Conservation (phyloP, 2,113 vertebrate genomes). For the Proterorhinus semilunaris region DNA sequence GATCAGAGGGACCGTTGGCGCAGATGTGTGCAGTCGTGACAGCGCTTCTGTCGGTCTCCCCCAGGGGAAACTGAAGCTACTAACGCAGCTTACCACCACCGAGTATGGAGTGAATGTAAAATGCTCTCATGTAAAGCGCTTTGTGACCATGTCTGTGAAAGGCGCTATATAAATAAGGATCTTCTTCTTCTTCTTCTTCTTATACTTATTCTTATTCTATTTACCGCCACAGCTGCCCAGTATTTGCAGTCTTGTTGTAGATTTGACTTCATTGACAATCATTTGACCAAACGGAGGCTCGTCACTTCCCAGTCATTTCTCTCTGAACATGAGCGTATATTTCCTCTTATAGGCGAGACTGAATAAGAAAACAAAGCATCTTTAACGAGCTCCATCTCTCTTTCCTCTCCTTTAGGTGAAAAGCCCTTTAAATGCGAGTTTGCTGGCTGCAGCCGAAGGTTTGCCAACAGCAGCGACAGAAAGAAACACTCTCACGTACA, state of each 20-base stretch:
- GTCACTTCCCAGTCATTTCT: not conserved
- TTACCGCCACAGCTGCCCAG: not conserved
- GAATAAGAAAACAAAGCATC: constrained; percentile 1
- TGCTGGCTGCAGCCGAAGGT: constrained; percentile 74
- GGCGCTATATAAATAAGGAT: too few relatives aligned
- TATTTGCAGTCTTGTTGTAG: not conserved
- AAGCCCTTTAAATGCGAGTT: constrained; percentile 81
- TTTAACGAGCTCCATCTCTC: constrained; percentile 64
- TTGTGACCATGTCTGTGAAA: too few relatives aligned
- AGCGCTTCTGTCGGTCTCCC: too few relatives aligned
- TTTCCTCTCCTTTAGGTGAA: constrained; percentile 75
- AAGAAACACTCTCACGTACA: constrained; percentile 75
- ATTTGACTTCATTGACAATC: too few relatives aligned
- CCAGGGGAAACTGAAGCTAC: too few relatives aligned
- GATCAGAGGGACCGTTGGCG: too few relatives aligned
- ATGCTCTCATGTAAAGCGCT: too few relatives aligned
- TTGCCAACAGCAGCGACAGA: constrained; percentile 77
- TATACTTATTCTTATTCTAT: too few relatives aligned
- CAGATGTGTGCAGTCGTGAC: too few relatives aligned
- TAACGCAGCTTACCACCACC: too few relatives aligned
- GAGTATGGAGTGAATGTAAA: too few relatives aligned
- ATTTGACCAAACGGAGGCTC: not conserved
- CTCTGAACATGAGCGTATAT: not conserved
- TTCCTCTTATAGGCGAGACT: not conserved
- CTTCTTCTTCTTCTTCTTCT: too few relatives aligned